Conservation (phyloP, 1,140 invertebrate genomes). For the Aphis gossypii region DNA sequence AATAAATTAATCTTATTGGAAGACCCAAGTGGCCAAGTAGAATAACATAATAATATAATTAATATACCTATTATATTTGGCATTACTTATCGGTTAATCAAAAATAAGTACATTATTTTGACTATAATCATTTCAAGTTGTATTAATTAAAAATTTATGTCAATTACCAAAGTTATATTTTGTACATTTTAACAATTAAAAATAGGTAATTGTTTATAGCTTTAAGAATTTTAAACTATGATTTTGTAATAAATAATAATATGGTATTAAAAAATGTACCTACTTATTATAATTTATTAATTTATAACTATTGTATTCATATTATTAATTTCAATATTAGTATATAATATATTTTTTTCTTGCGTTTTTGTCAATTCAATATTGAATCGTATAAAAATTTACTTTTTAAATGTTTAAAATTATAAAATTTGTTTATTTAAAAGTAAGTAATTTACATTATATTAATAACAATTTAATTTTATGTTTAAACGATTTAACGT, state of each 20-base stretch:
- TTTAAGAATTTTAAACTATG: neutral
- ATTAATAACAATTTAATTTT: neutral
- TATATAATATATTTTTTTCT: neutral
- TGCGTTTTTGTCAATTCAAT: neutral
- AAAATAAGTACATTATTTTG: neutral
- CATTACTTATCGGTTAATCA: neutral
- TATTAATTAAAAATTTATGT: conserved; percentile 3
- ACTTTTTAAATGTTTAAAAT: neutral
- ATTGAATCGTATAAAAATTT: neutral
- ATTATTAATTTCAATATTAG: neutral
- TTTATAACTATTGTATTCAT: neutral
- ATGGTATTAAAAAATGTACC: neutral
- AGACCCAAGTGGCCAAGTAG: neutral
- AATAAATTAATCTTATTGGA: neutral
- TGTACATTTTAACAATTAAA: neutral
- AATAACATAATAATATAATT: neutral
- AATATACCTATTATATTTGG: neutral
- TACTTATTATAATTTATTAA: neutral
- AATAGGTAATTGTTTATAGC: too few relatives aligned
- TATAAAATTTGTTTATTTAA: neutral
- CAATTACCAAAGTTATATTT: neutral
- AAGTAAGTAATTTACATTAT: neutral
- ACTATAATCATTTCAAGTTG: neutral
- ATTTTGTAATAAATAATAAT: neutral
- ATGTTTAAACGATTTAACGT: too few relatives aligned